Evolutionary conservation across 2,797 vertebrate genomes (phyloP).

Genomic region (Lepilemur ruficaudatus): DNA sequence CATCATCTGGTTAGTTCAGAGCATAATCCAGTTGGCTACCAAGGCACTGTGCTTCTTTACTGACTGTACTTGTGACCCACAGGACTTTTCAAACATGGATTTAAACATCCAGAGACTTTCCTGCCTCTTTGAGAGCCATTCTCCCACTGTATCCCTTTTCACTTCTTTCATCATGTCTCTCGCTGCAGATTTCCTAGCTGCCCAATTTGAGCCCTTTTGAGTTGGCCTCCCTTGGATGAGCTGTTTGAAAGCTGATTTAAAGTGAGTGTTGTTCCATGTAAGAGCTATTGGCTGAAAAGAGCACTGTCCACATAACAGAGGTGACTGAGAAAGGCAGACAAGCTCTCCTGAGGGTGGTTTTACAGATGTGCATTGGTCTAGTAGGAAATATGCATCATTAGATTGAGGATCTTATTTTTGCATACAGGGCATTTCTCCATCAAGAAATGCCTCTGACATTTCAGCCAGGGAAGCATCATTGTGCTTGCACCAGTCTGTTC

Average conservation of each 20-base stretch:
- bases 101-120: neutral
- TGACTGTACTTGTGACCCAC: neutral
- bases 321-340: neutral
- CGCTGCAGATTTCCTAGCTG: neutral
- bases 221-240: constrained; percentile 49
- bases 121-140: neutral
- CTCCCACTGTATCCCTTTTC: neutral
- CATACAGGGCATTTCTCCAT: neutral
- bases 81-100: neutral
- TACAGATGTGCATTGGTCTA: neutral
- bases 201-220: constrained; percentile 12
- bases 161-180: neutral
- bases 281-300: constrained; percentile 43
- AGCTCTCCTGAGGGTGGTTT: constrained; percentile 31
- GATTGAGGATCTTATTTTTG: neutral
- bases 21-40: neutral
- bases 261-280: constrained; percentile 59
- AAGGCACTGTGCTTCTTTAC: neutral
- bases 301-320: neutral
- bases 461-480: neutral
- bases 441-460: constrained; percentile 8
- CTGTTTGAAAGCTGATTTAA: constrained; percentile 59
- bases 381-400: constrained; percentile 48
- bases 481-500: neutral
- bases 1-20: neutral